A percentile compares a stretch with the other conserved stretches of the same genome.
phyloP scores from a whole-genome alignment of 2,888 invertebrate genomes.

The Troides oblongomaculatus region DNA sequence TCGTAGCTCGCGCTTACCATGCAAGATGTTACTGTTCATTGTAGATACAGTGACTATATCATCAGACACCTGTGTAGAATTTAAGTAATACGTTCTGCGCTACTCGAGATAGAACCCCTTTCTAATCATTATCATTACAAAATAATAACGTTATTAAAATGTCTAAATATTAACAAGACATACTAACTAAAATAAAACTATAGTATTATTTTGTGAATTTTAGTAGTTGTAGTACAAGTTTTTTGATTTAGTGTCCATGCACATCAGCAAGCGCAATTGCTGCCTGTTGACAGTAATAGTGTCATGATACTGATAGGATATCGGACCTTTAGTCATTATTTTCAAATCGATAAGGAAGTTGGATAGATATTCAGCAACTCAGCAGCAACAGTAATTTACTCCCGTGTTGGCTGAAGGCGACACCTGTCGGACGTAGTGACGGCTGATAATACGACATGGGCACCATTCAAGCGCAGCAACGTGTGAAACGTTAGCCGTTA shows the following conservation, averaged over 20 bases:
- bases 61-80: conserved; percentile 48
- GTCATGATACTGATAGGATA: conserved; percentile 45
- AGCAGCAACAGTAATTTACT: conserved; percentile 76
- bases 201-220: not conserved
- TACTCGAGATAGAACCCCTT: conserved; percentile 8
- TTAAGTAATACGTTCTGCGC: conserved; percentile 31
- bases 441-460: conserved; percentile 76
- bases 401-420: conserved; percentile 78
- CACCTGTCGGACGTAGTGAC: conserved; percentile 77
- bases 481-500: conserved; percentile 51
- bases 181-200: not conserved
- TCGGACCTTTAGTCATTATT: conserved; percentile 56
- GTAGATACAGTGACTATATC: conserved; percentile 41
- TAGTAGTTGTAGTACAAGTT: too few species aligned
- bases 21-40: conserved; percentile 71
- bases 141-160: not conserved
- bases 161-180: not conserved
- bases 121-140: not conserved
- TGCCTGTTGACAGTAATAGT: conserved; percentile 38
- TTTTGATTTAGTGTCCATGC: too few species aligned
- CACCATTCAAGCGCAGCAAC: conserved; percentile 69
- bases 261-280: too few species aligned
- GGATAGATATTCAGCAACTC: conserved; percentile 74
- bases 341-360: conserved; percentile 73
- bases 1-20: conserved; percentile 68